Conservation (phyloP, 2,113 vertebrate genomes). For the Hemibagrus wyckioides region DNA sequence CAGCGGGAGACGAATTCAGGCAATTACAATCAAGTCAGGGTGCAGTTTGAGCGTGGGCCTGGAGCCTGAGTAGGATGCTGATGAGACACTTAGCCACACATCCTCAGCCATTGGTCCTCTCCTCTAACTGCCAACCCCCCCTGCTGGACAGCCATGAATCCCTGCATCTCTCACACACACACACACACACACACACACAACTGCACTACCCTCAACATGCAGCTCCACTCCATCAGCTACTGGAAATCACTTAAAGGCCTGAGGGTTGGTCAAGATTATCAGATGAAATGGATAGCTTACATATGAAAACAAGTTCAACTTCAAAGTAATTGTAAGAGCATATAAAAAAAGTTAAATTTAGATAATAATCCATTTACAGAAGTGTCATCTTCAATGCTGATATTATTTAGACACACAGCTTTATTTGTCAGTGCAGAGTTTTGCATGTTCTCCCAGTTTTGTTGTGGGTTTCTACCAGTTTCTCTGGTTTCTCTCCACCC, state of each 20-base stretch:
- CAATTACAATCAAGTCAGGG: conserved; percentile 99
- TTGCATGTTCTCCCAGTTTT: background rate
- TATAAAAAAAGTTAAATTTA: background rate
- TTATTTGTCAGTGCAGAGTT: background rate
- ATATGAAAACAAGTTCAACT: conserved; percentile 1
- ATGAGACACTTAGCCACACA: conserved; percentile 99
- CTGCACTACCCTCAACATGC: conserved; percentile 39
- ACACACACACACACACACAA: background rate
- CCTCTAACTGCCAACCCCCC: conserved; percentile 83
- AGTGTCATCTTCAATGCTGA: background rate
- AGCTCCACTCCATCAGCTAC: conserved; percentile 36
- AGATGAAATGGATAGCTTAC: conserved; percentile 34
- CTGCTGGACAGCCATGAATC: conserved; percentile 87
- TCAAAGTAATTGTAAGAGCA: background rate
- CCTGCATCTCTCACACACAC: conserved; percentile 63
- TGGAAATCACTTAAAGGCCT: conserved; percentile 40
- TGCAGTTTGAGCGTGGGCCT: conserved; percentile 95
- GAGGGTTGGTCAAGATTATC: conserved; percentile 39
- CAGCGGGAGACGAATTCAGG: conserved; percentile 99
- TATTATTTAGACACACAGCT: background rate
- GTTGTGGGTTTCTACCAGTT: background rate
- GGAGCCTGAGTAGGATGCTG: conserved; percentile 99
- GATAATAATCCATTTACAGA: background rate
- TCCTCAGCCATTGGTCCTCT: conserved; percentile 83
- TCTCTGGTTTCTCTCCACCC: background rate